A percentile compares a stretch with the other conserved stretches of the same genome.
These are phyloP conservation scores for Apis cerana DNA, from an alignment of 1,140 invertebrate species.

Conservation along the genomic window DNA sequence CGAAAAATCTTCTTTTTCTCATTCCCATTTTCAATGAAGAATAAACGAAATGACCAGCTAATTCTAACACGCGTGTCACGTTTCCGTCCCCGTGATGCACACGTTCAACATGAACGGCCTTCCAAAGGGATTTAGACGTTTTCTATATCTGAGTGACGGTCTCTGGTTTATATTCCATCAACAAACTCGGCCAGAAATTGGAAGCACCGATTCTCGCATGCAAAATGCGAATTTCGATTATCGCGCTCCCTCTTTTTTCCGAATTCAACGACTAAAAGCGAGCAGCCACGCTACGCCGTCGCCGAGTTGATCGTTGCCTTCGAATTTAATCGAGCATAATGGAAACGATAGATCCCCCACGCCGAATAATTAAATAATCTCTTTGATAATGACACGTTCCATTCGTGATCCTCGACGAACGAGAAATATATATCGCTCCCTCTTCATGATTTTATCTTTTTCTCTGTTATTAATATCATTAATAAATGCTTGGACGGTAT, in stretches of 20 bases:
- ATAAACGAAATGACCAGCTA: neutral
- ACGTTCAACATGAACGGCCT: neutral
- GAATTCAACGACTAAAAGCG: constrained; percentile 10
- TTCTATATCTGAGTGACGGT: neutral
- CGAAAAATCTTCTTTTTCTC: neutral
- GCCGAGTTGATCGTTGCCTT: neutral
- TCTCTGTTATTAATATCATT: too few relatives aligned
- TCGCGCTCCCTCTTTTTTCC: constrained; percentile 13
- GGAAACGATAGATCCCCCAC: neutral
- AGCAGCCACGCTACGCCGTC: neutral
- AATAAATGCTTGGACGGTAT: too few relatives aligned
- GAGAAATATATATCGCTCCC: neutral
- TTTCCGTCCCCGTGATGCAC: constrained; percentile 11
- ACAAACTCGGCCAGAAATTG: constrained; percentile 20
- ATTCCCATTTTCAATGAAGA: too few relatives aligned
- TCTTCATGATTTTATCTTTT: too few relatives aligned
- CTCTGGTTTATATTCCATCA: constrained; percentile 37
- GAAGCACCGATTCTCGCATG: neutral
- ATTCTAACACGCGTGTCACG: neutral
- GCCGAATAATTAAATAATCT: constrained; percentile 46
- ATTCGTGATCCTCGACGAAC: too few relatives aligned
- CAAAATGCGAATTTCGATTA: constrained; percentile 8
- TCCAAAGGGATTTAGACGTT: constrained; percentile 28
- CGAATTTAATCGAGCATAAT: constrained; percentile 43
- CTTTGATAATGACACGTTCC: constrained; percentile 8